Base-by-base conservation (phyloP, 2,113 vertebrate species). In the Brevimyrus niger region DNA sequence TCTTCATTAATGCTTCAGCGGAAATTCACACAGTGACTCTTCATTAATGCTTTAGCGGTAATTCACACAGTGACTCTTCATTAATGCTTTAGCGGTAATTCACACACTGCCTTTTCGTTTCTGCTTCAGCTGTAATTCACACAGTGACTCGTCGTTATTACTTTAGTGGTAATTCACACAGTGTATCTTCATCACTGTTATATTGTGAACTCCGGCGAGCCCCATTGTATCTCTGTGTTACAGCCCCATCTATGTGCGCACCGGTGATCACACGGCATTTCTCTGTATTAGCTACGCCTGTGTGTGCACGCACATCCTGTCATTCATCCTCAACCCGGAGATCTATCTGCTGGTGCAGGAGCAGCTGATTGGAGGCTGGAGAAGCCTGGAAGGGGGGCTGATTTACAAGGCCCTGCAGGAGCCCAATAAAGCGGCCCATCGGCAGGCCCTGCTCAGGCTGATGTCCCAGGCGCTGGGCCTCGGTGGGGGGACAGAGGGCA, bases 381-480 rank as follows among this genome's bases (percentile, higher is more conserved):
- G 89, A 4, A 93, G 88, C 88, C 89, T 95, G 76, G 92, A 90
- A n/a, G 91, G 90, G 87, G 94, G 94, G 23, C 91, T 96, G 90
- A 91, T 97, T 58, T 95, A 96, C 80, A 94, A 94, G 85, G 94
- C 94, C 0, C 90, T 97, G 80, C 87, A 0, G 42, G 94, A 96
- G 86, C 96, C 96, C 0, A 7, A 55, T 0, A 93, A 93, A 92
- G 93, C 90, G 1, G 21, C 91, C 0, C 95, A 47, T n/a, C 92
- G 69, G 3, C 94, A 94, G 0, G 94, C 90, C 0, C 92, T 97
- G 42, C 93, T 96, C 51, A 94, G 0, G 31, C 92, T 97, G 21
- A 94, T 97, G 87, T 95, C 96, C 17, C 94, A 93, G 48, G 96
- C 95, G 1, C 90, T 96, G 53, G 96, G 96, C 69, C 92, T 96